Evolutionary conservation across 2,113 vertebrate genomes (phyloP).

Genomic region (Excalfactoria chinensis): DNA sequence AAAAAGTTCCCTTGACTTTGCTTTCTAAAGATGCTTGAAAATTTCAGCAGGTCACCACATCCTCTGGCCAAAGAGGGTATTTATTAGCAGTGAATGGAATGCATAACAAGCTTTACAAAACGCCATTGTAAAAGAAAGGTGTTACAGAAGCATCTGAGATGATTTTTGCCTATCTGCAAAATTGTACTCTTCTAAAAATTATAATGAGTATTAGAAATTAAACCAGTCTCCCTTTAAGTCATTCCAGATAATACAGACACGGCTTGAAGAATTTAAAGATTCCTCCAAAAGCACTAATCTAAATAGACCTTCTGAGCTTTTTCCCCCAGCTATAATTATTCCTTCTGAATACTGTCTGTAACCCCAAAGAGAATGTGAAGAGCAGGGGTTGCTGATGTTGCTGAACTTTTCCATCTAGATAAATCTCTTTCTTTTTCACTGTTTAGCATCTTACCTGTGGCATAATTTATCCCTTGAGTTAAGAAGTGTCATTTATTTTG

Average conservation of each 20-base stretch:
- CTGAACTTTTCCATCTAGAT: conserved; percentile 26
- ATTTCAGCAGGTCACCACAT: background rate
- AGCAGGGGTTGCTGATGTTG: background rate
- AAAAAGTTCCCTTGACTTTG: background rate
- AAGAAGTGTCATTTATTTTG: conserved; percentile 21
- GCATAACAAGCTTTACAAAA: background rate
- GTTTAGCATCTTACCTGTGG: conserved; percentile 25
- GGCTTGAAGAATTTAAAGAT: background rate
- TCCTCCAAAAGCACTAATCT: conserved; percentile 20
- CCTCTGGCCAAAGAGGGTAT: background rate
- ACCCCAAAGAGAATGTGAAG: background rate
- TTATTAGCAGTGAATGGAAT: background rate
- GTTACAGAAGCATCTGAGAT: background rate
- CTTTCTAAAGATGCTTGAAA: background rate
- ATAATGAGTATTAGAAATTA: conserved; percentile 5
- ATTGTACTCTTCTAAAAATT: background rate
- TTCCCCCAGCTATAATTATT: background rate
- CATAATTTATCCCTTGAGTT: conserved; percentile 36
- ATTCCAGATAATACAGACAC: background rate
- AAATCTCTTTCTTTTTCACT: conserved; percentile 31
- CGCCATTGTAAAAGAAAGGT: background rate
- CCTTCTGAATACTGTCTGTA: conserved; percentile 19
- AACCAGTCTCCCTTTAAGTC: conserved; percentile 18
- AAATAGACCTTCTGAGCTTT: conserved; percentile 16
- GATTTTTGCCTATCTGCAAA: background rate